These are phyloP conservation scores for Synergus umbraculus DNA, from an alignment of 2,888 invertebrate species.

Conservation along the genomic window DNA sequence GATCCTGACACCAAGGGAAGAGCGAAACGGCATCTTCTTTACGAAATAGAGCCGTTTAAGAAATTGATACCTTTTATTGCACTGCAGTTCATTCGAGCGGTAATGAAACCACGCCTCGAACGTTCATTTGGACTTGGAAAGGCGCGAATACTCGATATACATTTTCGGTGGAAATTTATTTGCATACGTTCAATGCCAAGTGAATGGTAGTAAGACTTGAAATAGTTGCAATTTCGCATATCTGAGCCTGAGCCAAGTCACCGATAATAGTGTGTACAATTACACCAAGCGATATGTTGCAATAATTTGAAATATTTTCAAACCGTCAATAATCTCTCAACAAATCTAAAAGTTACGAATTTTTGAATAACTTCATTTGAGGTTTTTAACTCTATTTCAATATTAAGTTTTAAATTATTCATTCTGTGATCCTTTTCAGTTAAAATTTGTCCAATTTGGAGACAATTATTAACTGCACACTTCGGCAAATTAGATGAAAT, in stretches of 20 bases:
- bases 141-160: conserved; percentile 42
- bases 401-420: no score
- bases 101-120: conserved; percentile 47
- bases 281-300: neutral
- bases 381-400: no score
- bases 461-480: no score
- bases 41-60: neutral
- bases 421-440: no score
- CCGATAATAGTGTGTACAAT: neutral
- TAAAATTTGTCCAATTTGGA: no score
- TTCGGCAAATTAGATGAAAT: neutral
- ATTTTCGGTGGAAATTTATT: conserved; percentile 2
- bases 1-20: neutral
- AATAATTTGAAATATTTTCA: no score
- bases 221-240: conserved; percentile 10
- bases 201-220: neutral
- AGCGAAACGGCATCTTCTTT: neutral
- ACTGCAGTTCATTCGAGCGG: conserved; percentile 47
- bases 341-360: no score
- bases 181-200: conserved; percentile 24
- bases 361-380: no score
- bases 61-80: neutral
- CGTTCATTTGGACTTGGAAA: conserved; percentile 49
- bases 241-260: neutral
- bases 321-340: neutral